Evolutionary conservation across 2,888 invertebrate species (phyloP), one percentile per base, ranked within the genome.

Genomic region (Noctua fimbriata): DNA sequence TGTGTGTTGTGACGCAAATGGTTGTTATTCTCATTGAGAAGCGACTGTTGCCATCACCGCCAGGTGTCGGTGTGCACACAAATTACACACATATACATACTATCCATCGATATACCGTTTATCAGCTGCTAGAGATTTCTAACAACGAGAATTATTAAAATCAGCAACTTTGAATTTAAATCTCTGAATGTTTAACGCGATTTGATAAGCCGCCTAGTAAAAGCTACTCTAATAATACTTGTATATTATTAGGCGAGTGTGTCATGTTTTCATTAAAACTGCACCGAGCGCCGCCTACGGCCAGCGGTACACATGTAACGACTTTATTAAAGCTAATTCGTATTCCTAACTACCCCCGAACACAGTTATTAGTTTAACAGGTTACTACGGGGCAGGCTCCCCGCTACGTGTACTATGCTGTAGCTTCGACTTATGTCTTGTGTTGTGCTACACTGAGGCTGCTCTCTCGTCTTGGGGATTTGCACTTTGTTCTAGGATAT

Each of bases 331-430:
- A 76, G 49, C 73, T 76, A 73, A 83, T 81, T 81, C 72, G 65
- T 73, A 78, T 78, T 78, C 21, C 70, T 47, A 83, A 86, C 87
- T 84, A 67, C 65, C 49, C 69, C 69, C 71, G 58, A 85, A 75
- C 65, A 52, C 32, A 58, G 73, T 86, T 77, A 83, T 86, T 83
- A 86, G 78, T 84, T 86, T 86, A 83, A 71, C 73, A 73, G 83
- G 87, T 83, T 86, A 47, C 83, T n/a, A 10, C 44, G 66, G 6
- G 32, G 71, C 28, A 71, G 73, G 24, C 55, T 18, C 28, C 41
- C 28, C 32, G 47, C 69, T 82, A 73, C 72, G 72, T 73, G 84
- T 44, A 65, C 72, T 81, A 76, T 47, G 86, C 21, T 72, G 76
- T 74, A 81, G 73, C 73, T 58, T 36, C 70, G 73, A 70, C 63